A percentile compares a stretch with the other conserved stretches of the same genome.
Evolutionary conservation across 2,888 invertebrate species (phyloP).

Genomic region (Phortica magna): DNA sequence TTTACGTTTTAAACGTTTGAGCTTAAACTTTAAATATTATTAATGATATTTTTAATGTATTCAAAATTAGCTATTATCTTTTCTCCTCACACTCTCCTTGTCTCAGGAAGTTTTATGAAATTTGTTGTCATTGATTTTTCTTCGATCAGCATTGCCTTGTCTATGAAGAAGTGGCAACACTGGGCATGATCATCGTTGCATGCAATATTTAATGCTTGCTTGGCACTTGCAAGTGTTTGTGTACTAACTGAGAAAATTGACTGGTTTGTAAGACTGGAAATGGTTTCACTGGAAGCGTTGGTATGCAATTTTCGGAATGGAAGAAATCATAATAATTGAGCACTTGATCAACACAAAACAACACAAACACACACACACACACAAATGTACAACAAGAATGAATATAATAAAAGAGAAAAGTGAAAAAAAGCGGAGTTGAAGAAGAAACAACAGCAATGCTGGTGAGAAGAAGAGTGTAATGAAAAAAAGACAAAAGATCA

Average conservation of each 20-base stretch:
- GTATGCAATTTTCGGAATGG: constrained; percentile 73
- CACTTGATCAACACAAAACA: constrained; percentile 61
- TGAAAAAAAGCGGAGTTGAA: neutral
- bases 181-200: neutral
- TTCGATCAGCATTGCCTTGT: neutral
- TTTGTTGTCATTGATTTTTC: neutral
- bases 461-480: neutral
- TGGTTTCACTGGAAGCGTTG: constrained; percentile 73
- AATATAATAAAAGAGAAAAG: constrained; percentile 13
- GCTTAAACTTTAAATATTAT: too few species aligned
- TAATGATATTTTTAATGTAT: too few species aligned
- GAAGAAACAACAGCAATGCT: constrained; percentile 1
- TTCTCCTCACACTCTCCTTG: neutral
- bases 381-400: constrained; percentile 10
- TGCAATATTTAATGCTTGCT: neutral
- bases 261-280: constrained; percentile 61
- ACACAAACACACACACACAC: constrained; percentile 21
- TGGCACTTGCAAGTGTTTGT: constrained; percentile 10
- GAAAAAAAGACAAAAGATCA: constrained; percentile 3
- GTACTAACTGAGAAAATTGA: constrained; percentile 16
- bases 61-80: too few species aligned
- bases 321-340: constrained; percentile 66
- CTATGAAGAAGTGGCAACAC: neutral
- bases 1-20: too few species aligned
- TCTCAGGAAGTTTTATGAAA: neutral